A percentile compares a stretch with the other conserved stretches of the same genome.
These are phyloP conservation scores for Andrena camellia DNA, from an alignment of 2,888 invertebrate genomes.

Conservation along the genomic window DNA sequence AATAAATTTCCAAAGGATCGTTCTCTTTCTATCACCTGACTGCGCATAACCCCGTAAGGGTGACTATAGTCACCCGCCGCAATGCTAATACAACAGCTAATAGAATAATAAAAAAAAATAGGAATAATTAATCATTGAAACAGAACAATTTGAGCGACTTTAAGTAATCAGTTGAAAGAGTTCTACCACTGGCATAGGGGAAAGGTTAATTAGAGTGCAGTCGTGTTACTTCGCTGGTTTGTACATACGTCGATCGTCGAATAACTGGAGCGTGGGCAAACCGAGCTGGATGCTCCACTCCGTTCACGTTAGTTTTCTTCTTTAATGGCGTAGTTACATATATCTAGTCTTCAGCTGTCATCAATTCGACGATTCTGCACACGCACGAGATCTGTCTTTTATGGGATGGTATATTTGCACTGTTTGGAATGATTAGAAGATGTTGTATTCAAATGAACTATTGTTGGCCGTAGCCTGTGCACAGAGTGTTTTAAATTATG, in stretches of 20 bases:
- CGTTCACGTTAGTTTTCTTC: constrained; percentile 12
- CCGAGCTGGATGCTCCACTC: neutral
- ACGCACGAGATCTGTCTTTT: neutral
- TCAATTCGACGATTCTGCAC: neutral
- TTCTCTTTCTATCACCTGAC: no score
- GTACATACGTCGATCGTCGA: neutral
- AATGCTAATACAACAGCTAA: no score
- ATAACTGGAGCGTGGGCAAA: neutral
- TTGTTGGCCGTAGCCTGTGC: neutral
- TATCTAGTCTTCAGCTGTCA: neutral
- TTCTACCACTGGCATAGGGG: no score
- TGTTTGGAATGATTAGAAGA: neutral
- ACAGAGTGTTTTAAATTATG: neutral
- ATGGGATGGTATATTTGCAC: neutral
- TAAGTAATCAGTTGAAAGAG: no score
- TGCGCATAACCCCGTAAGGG: no score
- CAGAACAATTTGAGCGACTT: no score
- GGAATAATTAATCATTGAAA: no score
- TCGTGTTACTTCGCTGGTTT: neutral
- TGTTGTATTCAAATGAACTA: neutral
- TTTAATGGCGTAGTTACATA: neutral
- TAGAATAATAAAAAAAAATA: no score
- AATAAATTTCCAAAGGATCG: no score
- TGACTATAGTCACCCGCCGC: no score
- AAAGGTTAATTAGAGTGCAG: neutral